Evolutionary conservation across 2,888 invertebrate species (phyloP).

Genomic region (Oxycera nigricornis): DNA sequence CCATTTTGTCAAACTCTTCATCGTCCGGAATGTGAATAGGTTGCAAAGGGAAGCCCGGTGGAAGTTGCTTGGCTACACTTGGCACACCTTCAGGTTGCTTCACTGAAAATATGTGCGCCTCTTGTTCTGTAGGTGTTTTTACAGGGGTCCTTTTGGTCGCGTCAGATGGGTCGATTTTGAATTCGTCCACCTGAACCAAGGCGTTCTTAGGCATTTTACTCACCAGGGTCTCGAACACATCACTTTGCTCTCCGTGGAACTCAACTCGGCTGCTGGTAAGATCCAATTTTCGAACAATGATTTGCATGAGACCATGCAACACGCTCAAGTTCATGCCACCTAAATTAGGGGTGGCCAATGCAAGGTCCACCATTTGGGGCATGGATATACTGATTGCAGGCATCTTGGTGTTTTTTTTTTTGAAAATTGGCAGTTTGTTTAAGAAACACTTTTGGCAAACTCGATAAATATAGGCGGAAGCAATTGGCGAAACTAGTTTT

Average conservation of each 20-base stretch:
- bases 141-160: not conserved
- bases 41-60: conserved; percentile 32
- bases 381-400: conserved; percentile 52
- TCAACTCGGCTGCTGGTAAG: conserved; percentile 11
- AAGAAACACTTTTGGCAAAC: no score
- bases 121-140: not conserved
- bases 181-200: conserved; percentile 29
- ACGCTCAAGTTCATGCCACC: conserved; percentile 53
- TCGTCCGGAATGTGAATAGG: conserved; percentile 19
- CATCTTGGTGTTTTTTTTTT: conserved; percentile 44
- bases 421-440: no score
- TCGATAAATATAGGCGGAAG: no score
- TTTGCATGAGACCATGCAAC: conserved; percentile 55
- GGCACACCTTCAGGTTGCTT: not conserved
- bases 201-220: not conserved
- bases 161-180: not conserved
- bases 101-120: not conserved
- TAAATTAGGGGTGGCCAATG: conserved; percentile 54
- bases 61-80: not conserved
- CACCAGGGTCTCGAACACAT: conserved; percentile 26
- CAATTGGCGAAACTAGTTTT: no score
- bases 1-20: not conserved
- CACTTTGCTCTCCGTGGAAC: conserved; percentile 32
- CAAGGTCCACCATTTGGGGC: conserved; percentile 55
- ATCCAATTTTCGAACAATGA: conserved; percentile 55